Evolutionary conservation across 2,797 vertebrate genomes (phyloP), one percentile per base, ranked within the genome.

Genomic region (Heteromormyrus szaboi): DNA sequence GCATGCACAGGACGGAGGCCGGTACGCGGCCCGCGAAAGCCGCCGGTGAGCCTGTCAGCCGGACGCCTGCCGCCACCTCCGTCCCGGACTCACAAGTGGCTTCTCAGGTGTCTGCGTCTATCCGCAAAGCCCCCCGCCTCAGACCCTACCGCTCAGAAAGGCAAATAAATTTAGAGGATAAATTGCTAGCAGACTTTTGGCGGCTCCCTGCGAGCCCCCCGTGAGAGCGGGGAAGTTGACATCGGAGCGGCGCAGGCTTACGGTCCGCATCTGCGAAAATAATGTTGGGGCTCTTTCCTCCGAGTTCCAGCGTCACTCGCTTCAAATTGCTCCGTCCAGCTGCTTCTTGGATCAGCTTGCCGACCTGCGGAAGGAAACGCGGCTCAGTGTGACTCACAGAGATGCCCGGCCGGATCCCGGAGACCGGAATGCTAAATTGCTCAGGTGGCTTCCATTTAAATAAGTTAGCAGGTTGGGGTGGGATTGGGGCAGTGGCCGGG

Each of bases 251-350:
- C 89, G 79, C 91, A 92, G 93, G 97, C 98, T 98, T 96, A 99
- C 99, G 95, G 92, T 99, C 98, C 62, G 98, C 98, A 96, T 99
- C 99, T 94, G 99, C 98, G 92, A 99, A 99, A 95, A 99, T 98
- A 93, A 99, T 99, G 95, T 99, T 99, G 91, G 99, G 99, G 93
- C 97, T 99, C 95, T 99, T 99, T 90, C 99, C 99, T 94, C 99
- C 99, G 89, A 99, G 96, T 94, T 99, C 99, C 95, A 99, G 96
- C 12, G 98, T 99, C 91, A 99, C 97, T 96, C 98, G 97, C 96
- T 99, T 99, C 96, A 99, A 95, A 95, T 99, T 99, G 94, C 97
- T 99, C 95, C 96, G 98, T 94, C 98, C 99, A 93, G 99, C 97
- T 94, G 98, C 98, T 97, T 99, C 98, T 96, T 99, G 99, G 95